phyloP scores from a whole-genome alignment of 1,140 invertebrate genomes.

The Dendroctonus ponderosae region DNA sequence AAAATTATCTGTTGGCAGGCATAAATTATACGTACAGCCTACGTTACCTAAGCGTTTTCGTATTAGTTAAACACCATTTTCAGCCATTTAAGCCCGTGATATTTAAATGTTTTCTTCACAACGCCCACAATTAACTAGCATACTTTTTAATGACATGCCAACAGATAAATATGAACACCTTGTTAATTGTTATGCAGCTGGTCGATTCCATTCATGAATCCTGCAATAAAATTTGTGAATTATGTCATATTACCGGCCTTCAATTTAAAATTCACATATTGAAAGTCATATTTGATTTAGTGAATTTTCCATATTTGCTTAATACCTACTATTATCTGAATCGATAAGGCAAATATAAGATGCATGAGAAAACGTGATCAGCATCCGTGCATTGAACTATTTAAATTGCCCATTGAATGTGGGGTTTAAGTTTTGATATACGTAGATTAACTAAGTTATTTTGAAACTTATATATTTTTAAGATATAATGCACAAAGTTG shows the following conservation, averaged over 20 bases:
- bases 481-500: background rate
- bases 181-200: conserved; percentile 16
- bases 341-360: background rate
- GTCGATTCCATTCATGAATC: background rate
- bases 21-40: conserved; percentile 5
- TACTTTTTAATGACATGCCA: conserved; percentile 9
- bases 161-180: conserved; percentile 16
- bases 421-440: no score
- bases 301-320: conserved; percentile 1
- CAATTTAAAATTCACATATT: background rate
- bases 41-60: conserved; percentile 7
- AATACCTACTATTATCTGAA: background rate
- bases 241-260: background rate
- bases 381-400: no score
- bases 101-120: conserved; percentile 12
- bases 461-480: background rate
- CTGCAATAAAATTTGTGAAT: background rate
- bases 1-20: conserved; percentile 1
- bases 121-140: background rate
- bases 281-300: background rate
- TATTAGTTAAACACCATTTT: conserved; percentile 8
- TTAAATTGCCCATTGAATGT: no score
- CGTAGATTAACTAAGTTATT: background rate
- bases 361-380: background rate
- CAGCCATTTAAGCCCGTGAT: conserved; percentile 9